phyloP scores from a whole-genome alignment of 2,888 invertebrate genomes.

The Muschampia plurimacula region DNA sequence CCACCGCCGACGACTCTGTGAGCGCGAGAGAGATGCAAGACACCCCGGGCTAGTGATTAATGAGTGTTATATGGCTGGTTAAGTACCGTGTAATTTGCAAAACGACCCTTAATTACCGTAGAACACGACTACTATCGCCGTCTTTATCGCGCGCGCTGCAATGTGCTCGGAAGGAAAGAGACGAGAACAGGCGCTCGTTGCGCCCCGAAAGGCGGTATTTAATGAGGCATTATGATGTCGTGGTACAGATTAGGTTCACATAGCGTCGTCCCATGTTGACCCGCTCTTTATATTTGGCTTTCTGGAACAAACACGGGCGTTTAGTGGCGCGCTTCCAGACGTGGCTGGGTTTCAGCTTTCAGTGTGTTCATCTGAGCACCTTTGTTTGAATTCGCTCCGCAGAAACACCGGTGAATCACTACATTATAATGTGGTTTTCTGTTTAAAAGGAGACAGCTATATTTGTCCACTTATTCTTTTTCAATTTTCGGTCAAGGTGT shows the following conservation, averaged over 20 bases:
- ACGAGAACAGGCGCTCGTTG: slow-evolving; percentile 61
- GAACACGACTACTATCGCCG: slow-evolving; percentile 78
- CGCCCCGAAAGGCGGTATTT: slow-evolving; percentile 79
- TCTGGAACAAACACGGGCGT: slow-evolving; percentile 54
- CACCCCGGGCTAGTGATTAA: slow-evolving; percentile 85
- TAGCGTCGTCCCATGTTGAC: slow-evolving; percentile 40
- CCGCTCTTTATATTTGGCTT: slow-evolving; percentile 82
- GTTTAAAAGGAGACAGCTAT: neutral
- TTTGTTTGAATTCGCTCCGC: slow-evolving; percentile 3
- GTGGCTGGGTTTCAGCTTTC: slow-evolving; percentile 39
- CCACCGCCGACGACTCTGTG: too few species aligned
- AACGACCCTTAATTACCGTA: slow-evolving; percentile 89
- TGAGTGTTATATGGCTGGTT: slow-evolving; percentile 89
- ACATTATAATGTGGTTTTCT: neutral
- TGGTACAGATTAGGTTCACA: slow-evolving; percentile 78
- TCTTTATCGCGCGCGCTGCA: slow-evolving; percentile 64
- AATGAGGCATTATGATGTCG: slow-evolving; percentile 85
- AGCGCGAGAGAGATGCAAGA: slow-evolving; percentile 61
- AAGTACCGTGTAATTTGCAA: slow-evolving; percentile 92
- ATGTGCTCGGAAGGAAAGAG: slow-evolving; percentile 58
- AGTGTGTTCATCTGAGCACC: slow-evolving; percentile 10
- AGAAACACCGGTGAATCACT: neutral
- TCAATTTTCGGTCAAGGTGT: neutral
- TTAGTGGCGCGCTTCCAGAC: slow-evolving; percentile 59
- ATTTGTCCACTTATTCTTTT: neutral